Percentiles rank a stretch among this genome's conserved stretches.
Conservation (phyloP, 2,888 invertebrate genomes). For the Gnatocerus cornutus region DNA sequence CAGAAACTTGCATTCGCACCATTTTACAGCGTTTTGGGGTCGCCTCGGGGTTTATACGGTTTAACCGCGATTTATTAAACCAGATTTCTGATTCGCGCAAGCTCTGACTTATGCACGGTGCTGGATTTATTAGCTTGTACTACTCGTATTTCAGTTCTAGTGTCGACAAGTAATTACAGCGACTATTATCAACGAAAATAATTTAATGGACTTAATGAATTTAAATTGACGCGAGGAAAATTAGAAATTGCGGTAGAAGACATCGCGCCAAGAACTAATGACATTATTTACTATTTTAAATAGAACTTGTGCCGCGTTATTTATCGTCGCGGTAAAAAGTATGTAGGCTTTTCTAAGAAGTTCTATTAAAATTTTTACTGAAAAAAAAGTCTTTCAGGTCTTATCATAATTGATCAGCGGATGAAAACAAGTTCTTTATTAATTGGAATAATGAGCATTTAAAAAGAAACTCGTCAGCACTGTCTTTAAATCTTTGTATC, state of each 20-base stretch:
- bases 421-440: constrained; percentile 26
- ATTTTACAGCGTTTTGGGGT: constrained; percentile 9
- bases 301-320: constrained; percentile 3
- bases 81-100: constrained; percentile 25
- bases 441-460: constrained; percentile 25
- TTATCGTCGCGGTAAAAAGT: not conserved
- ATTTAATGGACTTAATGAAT: constrained; percentile 38
- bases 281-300: constrained; percentile 7
- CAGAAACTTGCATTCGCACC: constrained; percentile 17
- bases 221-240: constrained; percentile 35
- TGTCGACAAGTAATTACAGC: constrained; percentile 38
- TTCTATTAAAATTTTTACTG: constrained; percentile 12
- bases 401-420: constrained; percentile 30
- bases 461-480: constrained; percentile 30
- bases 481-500: constrained; percentile 9
- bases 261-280: not conserved
- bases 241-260: constrained; percentile 29
- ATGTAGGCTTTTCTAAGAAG: not conserved
- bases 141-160: constrained; percentile 40
- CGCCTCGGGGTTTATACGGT: constrained; percentile 24
- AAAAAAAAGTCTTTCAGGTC: constrained; percentile 8
- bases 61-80: constrained; percentile 34
- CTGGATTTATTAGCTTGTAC: constrained; percentile 38
- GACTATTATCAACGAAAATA: constrained; percentile 36
- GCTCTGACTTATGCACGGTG: constrained; percentile 18